Evolutionary conservation across 2,113 vertebrate species (phyloP).

Genomic region (Rallus limicola): DNA sequence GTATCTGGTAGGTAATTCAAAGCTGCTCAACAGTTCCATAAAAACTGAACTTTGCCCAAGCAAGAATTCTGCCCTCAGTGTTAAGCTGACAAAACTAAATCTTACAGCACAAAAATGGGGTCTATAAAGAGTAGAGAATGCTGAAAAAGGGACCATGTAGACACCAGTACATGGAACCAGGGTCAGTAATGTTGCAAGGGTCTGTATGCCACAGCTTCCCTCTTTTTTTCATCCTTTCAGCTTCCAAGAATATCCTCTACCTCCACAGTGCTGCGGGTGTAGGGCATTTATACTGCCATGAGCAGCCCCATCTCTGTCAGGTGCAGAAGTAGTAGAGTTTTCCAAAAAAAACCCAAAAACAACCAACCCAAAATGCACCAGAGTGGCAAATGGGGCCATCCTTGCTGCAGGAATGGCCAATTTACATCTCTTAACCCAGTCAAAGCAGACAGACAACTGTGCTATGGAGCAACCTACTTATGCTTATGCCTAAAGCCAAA

Average conservation of each 20-base stretch:
- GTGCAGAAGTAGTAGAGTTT: not conserved
- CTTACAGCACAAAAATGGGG: not conserved
- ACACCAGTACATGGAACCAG: not conserved
- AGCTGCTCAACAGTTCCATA: not conserved
- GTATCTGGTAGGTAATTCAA: not conserved
- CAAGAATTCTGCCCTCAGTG: not conserved
- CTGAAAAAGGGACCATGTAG: not conserved
- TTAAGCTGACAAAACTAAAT: not conserved
- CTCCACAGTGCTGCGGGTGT: not conserved
- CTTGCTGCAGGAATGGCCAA: not conserved
- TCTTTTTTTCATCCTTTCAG: not conserved
- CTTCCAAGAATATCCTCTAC: not conserved
- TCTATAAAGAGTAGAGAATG: not conserved
- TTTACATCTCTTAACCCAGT: not conserved
- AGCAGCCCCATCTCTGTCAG: rapidly evolving
- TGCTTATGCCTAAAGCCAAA: slow-evolving; percentile 29
- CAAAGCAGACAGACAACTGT: not conserved
- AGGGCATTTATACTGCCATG: not conserved
- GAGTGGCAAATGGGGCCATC: not conserved
- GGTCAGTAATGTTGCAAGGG: not conserved
- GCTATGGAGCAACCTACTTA: not conserved
- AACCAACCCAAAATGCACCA: no score
- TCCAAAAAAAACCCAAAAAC: not conserved
- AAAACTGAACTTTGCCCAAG: not conserved
- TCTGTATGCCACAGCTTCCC: not conserved